Evolutionary conservation across 92 coral and sea anemone species (phyloP).

Genomic region (Pocillopora grandis): DNA sequence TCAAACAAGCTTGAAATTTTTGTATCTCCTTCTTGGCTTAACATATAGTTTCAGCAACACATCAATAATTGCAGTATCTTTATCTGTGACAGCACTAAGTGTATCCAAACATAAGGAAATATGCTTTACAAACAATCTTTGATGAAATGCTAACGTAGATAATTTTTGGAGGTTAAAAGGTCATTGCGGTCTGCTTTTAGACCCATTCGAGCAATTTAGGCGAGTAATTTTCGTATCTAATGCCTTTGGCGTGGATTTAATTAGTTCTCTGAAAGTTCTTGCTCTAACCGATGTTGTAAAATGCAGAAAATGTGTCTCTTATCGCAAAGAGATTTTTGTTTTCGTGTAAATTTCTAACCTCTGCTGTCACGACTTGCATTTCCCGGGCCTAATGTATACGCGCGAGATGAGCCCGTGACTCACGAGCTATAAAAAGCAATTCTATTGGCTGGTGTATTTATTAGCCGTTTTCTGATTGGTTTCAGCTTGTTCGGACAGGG

Average conservation of each 20-base stretch:
- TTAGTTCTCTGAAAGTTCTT: background rate
- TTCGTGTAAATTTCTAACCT: background rate
- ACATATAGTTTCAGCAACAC: no score
- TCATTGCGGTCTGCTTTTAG: constrained; percentile 20
- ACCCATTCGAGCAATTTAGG: background rate
- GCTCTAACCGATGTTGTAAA: background rate
- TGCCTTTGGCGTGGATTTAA: background rate
- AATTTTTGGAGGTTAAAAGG: constrained; percentile 4
- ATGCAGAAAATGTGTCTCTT: background rate
- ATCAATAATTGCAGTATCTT: no score
- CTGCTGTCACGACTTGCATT: background rate
- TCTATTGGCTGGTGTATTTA: constrained; percentile 64
- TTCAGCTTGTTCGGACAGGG: constrained; percentile 36
- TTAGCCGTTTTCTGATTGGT: constrained; percentile 70
- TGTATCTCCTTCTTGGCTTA: no score
- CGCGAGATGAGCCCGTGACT: constrained; percentile 13
- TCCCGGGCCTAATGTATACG: constrained; percentile 21
- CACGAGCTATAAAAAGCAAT: constrained; percentile 41
- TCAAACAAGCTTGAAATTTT: no score
- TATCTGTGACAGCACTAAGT: no score
- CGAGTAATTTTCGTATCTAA: background rate
- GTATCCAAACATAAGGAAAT: no score
- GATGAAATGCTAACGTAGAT: no score
- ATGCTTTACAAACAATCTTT: background rate
- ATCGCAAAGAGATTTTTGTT: background rate